phyloP scores from a whole-genome alignment of 2,888 invertebrate genomes.

The Acleris sparsana region DNA sequence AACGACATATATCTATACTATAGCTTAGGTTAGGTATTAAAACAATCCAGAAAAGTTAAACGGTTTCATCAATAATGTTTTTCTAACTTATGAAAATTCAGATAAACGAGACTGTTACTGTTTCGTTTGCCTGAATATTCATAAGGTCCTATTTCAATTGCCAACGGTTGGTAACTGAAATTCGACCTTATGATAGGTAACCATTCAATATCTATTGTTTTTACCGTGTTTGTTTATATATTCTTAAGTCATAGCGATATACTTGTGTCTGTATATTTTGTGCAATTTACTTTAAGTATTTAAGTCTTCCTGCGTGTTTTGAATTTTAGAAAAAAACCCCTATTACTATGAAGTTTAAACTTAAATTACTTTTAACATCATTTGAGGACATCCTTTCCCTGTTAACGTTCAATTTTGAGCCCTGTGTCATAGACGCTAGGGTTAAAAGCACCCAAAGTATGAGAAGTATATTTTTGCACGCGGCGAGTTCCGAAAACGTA shows the following conservation, averaged over 20 bases:
- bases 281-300: conserved; percentile 50
- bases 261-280: conserved; percentile 61
- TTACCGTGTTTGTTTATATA: conserved; percentile 20
- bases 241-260: conserved; percentile 42
- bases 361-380: conserved; percentile 29
- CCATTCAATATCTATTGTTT: background rate
- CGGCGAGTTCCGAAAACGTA: conserved; percentile 48
- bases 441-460: conserved; percentile 55
- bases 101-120: no score
- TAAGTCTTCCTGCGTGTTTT: conserved; percentile 48
- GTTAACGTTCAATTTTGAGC: conserved; percentile 18
- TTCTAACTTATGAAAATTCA: no score
- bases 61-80: no score
- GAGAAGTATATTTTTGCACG: conserved; percentile 57
- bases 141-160: no score
- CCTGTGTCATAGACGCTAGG: conserved; percentile 13
- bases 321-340: background rate
- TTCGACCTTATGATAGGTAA: background rate
- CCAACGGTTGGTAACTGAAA: no score
- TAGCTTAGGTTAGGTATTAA: no score
- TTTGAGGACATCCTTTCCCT: conserved; percentile 57
- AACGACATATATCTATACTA: no score
- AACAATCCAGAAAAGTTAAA: no score
- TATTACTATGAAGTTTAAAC: background rate
- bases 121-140: no score